phyloP scores from a whole-genome alignment of 2,113 vertebrate genomes.

The Acanthisitta chloris region DNA sequence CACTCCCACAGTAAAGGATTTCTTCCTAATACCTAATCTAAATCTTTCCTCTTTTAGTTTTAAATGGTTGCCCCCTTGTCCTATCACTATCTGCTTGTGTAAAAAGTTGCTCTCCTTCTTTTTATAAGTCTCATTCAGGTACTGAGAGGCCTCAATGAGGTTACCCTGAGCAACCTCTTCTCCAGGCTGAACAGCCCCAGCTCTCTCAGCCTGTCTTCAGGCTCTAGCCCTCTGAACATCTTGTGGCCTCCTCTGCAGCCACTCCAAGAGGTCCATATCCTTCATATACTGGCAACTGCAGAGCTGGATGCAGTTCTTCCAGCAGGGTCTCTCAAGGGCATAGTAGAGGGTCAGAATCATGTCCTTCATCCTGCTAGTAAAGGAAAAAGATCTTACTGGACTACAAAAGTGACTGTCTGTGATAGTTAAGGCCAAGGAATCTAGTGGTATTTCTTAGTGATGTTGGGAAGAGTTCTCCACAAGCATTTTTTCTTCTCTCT shows the following conservation, averaged over 20 bases:
- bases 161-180: background rate
- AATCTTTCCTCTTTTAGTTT: background rate
- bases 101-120: background rate
- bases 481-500: background rate
- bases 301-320: background rate
- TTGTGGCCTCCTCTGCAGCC: background rate
- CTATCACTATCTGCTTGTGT: background rate
- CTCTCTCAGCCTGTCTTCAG: background rate
- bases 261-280: background rate
- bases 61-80: background rate
- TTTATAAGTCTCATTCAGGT: background rate
- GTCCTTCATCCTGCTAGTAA: background rate
- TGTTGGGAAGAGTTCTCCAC: background rate
- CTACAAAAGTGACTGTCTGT: background rate
- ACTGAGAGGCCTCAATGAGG: background rate
- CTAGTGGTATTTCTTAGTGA: background rate
- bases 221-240: background rate
- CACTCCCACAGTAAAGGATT: background rate
- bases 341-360: background rate
- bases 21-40: background rate
- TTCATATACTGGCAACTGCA: rapidly evolving
- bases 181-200: background rate
- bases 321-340: background rate
- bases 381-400: background rate
- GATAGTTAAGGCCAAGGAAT: background rate